These are phyloP conservation scores for Scaptomyza pallida DNA, from an alignment of 1,140 invertebrate species.

Conservation along the genomic window DNA sequence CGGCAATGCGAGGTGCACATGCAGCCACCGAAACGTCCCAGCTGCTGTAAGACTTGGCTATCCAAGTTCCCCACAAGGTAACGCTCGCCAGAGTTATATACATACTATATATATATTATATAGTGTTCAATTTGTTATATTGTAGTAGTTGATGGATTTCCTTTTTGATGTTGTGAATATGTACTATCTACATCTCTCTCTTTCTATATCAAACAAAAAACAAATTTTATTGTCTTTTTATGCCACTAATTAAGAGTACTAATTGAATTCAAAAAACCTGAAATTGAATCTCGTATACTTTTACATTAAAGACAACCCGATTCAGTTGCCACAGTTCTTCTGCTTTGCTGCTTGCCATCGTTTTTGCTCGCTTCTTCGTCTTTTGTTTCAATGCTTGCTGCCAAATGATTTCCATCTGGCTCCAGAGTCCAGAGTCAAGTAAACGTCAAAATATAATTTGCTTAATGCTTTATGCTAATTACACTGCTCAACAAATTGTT, in stretches of 20 bases:
- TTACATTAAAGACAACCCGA: constrained; percentile 60
- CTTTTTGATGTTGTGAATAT: constrained; percentile 84
- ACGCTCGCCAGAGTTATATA: constrained; percentile 29
- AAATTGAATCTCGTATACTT: constrained; percentile 35
- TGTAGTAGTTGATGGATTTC: constrained; percentile 83
- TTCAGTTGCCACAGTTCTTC: constrained; percentile 31
- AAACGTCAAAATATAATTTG: constrained; percentile 50
- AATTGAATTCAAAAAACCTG: constrained; percentile 35
- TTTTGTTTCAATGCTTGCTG: constrained; percentile 69
- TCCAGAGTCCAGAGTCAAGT: constrained; percentile 54
- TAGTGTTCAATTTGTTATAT: constrained; percentile 39
- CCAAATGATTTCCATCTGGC: constrained; percentile 55
- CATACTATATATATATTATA: constrained; percentile 18
- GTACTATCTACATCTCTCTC: constrained; percentile 59
- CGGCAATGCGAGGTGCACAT: constrained; percentile 93
- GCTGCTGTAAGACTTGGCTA: constrained; percentile 96
- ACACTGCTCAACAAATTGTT: constrained; percentile 34
- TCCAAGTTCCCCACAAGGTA: constrained; percentile 92
- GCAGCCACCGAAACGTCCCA: constrained; percentile 88
- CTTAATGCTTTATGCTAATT: constrained; percentile 45
- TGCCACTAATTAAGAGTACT: constrained; percentile 50
- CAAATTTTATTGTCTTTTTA: constrained; percentile 67
- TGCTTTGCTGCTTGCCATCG: constrained; percentile 73
- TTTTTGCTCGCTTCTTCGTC: constrained; percentile 75
- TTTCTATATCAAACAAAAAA: constrained; percentile 37